Evolutionary conservation across 2,888 invertebrate genomes (phyloP).

Genomic region (Eupithecia dodoneata): DNA sequence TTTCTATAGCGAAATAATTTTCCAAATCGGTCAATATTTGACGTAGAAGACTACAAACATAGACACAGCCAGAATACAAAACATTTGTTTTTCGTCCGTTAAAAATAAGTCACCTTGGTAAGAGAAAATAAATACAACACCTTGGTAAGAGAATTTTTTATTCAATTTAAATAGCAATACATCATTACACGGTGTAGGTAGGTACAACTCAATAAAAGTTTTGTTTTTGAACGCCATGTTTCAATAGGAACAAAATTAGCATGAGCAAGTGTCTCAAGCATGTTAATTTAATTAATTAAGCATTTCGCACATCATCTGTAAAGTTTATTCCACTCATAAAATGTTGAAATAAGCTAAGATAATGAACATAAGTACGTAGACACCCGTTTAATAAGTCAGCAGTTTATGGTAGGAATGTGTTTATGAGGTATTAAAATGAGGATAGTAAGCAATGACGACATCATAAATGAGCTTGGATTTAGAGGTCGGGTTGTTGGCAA

Average conservation of each 20-base stretch:
- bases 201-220: not conserved
- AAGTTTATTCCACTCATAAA: constrained; percentile 15
- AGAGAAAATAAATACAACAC: not conserved
- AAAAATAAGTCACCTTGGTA: not conserved
- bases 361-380: constrained; percentile 52
- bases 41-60: too few species aligned
- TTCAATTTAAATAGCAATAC: too few species aligned
- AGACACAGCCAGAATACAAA: too few species aligned
- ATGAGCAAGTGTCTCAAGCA: not conserved
- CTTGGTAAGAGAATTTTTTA: too few species aligned
- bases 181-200: not conserved
- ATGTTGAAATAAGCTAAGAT: constrained; percentile 37
- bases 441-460: constrained; percentile 37
- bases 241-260: not conserved
- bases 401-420: constrained; percentile 54
- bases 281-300: not conserved
- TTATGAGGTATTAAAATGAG: constrained; percentile 60
- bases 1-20: too few species aligned
- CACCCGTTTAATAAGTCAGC: constrained; percentile 53
- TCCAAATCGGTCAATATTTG: too few species aligned
- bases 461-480: constrained; percentile 43
- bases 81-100: not conserved
- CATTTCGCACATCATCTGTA: not conserved
- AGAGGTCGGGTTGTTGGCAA: constrained; percentile 29
- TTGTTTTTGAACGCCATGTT: not conserved